A percentile compares a stretch with the other conserved stretches of the same genome.
These are phyloP conservation scores for Limnothrissa miodon DNA, from an alignment of 2,113 vertebrate genomes.

Conservation along the genomic window DNA sequence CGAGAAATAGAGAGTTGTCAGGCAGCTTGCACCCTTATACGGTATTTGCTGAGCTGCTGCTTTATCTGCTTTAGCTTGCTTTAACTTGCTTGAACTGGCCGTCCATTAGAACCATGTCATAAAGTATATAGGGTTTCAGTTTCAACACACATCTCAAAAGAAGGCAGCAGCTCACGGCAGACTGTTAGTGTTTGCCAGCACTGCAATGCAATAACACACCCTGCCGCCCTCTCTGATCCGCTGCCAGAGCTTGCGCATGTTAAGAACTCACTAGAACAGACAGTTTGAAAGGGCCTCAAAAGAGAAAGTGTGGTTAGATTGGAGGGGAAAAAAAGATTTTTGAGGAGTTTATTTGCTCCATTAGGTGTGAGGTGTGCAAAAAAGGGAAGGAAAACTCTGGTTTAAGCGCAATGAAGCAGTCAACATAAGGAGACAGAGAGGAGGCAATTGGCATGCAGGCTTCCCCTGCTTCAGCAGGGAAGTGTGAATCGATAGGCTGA, in stretches of 20 bases:
- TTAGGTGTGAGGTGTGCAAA: conserved; percentile 36
- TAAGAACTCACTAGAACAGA: not conserved
- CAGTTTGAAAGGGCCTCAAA: not conserved
- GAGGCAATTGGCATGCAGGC: conserved; percentile 60
- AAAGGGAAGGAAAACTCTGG: conserved; percentile 37
- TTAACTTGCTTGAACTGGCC: conserved; percentile 13
- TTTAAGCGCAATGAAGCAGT: conserved; percentile 47
- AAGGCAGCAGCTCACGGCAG: not conserved
- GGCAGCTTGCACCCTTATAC: not conserved
- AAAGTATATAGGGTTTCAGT: conserved; percentile 6
- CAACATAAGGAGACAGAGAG: conserved; percentile 37
- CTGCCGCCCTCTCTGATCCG: not conserved
- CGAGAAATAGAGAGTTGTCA: conserved; percentile 3
- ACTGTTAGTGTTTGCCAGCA: not conserved
- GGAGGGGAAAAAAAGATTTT: conserved; percentile 22
- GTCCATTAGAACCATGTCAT: not conserved
- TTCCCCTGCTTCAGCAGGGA: conserved; percentile 62
- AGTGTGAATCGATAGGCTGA: conserved; percentile 69
- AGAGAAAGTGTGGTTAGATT: conserved; percentile 13
- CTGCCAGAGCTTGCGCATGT: not conserved
- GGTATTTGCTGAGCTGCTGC: not conserved
- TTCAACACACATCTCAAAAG: not conserved
- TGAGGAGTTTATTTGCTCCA: conserved; percentile 58
- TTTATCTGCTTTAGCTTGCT: not conserved
- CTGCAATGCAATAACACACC: not conserved